Percentiles rank a stretch among this genome's conserved stretches.
Evolutionary conservation across 1,140 invertebrate species (phyloP).

Genomic region (Mesaphorura yosii): DNA sequence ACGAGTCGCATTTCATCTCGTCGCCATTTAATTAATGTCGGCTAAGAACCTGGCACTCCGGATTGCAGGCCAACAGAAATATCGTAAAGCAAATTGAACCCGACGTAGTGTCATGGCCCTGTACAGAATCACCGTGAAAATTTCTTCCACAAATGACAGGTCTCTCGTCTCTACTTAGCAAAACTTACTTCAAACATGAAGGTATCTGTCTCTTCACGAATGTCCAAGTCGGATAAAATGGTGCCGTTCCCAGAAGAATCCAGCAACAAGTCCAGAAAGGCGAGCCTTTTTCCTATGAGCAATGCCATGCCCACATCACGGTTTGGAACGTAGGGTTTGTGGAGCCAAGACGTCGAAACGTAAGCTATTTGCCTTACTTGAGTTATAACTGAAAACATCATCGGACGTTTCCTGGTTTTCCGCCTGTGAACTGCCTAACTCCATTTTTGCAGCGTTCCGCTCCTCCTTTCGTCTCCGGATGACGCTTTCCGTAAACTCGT

Average conservation of each 20-base stretch:
- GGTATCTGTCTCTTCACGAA: constrained; percentile 56
- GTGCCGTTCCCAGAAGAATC: constrained; percentile 44
- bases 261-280: constrained; percentile 63
- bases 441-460: too few relatives aligned
- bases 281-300: constrained; percentile 40
- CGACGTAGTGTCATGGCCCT: constrained; percentile 41
- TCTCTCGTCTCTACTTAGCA: too few relatives aligned
- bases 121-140: constrained; percentile 41
- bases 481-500: constrained; percentile 17
- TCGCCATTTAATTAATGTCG: too few relatives aligned
- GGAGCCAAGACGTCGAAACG: neutral
- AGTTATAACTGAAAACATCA: too few relatives aligned
- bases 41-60: constrained; percentile 34
- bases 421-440: too few relatives aligned
- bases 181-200: constrained; percentile 60
- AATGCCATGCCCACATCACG: neutral
- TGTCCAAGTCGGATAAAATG: constrained; percentile 52
- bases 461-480: neutral
- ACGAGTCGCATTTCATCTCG: constrained; percentile 31
- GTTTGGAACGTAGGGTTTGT: neutral
- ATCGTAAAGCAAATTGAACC: constrained; percentile 37
- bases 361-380: neutral
- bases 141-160: constrained; percentile 67
- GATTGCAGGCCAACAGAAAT: constrained; percentile 37
- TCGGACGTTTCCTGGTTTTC: too few relatives aligned